Conservation (phyloP, 2,888 invertebrate genomes). For the Oscheius myriophilus region DNA sequence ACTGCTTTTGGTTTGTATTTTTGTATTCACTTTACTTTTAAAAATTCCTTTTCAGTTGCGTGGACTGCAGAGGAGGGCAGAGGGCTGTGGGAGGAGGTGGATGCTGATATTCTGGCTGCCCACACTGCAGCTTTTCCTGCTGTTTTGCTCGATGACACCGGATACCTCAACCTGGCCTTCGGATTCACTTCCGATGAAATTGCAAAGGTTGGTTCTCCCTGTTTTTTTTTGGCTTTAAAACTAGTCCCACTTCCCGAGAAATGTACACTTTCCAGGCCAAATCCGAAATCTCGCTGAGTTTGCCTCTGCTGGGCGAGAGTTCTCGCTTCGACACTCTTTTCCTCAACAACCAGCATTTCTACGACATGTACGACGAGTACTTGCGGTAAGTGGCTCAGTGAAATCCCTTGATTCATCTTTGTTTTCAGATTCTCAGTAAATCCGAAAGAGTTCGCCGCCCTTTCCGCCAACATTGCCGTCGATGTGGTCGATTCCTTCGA, state of each 20-base stretch:
- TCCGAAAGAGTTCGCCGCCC: too few relatives aligned
- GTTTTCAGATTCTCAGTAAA: not conserved
- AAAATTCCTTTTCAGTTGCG: too few relatives aligned
- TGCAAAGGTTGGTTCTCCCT: not conserved
- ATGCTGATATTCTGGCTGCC: not conserved
- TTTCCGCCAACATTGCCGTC: too few relatives aligned
- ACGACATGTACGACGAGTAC: constrained; percentile 35
- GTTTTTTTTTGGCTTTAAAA: not conserved
- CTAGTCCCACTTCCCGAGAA: too few relatives aligned
- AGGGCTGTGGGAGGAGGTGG: not conserved
- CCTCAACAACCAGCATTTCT: constrained; percentile 31
- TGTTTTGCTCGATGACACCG: constrained; percentile 1
- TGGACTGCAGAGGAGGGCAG: too few relatives aligned
- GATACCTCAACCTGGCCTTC: not conserved
- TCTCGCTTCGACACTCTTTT: constrained; percentile 24
- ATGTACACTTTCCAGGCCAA: not conserved
- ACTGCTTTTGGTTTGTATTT: not conserved
- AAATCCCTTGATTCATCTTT: not conserved
- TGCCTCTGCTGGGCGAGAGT: not conserved
- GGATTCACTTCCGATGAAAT: not conserved
- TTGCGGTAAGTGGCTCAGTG: constrained; percentile 7
- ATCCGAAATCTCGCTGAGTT: not conserved
- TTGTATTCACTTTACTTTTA: too few relatives aligned
- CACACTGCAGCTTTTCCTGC: not conserved
- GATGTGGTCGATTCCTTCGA: too few relatives aligned